These are phyloP conservation scores for Silurus aristotelis DNA, from an alignment of 2,797 vertebrate genomes.

Conservation along the genomic window DNA sequence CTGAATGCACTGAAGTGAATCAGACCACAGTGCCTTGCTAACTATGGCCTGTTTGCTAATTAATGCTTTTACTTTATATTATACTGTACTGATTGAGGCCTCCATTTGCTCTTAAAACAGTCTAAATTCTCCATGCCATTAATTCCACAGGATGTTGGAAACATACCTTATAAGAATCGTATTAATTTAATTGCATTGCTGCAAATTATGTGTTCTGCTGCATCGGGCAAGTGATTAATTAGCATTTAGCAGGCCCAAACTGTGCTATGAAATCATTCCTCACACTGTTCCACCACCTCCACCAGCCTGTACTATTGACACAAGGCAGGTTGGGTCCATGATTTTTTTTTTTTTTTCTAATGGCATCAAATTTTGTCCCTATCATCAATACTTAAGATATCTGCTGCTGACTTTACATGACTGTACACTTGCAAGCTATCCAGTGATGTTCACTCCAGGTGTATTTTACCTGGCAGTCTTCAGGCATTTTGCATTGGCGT, in stretches of 20 bases:
- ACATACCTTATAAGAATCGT: no score
- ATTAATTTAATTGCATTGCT: not conserved
- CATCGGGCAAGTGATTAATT: not conserved
- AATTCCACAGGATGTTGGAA: no score
- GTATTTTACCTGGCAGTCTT: not conserved
- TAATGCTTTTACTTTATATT: not conserved
- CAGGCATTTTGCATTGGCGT: not conserved
- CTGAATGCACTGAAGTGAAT: slow-evolving; percentile 18
- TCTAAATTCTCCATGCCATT: no score
- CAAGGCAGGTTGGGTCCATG: not conserved
- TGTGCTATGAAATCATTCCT: not conserved
- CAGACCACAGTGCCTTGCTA: not conserved
- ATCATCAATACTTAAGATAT: not conserved
- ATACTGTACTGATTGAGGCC: not conserved
- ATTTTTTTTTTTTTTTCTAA: not conserved
- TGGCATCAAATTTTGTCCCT: not conserved
- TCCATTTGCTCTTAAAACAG: no score
- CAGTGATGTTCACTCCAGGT: not conserved
- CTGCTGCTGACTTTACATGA: not conserved
- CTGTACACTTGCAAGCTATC: not conserved
- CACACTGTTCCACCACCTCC: not conserved
- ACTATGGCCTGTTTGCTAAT: not conserved
- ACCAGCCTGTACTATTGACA: not conserved
- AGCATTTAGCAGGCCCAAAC: not conserved
- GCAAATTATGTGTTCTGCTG: not conserved